Evolutionary conservation across 1,140 invertebrate species (phyloP).

Genomic region (Bradynema listronoti): DNA sequence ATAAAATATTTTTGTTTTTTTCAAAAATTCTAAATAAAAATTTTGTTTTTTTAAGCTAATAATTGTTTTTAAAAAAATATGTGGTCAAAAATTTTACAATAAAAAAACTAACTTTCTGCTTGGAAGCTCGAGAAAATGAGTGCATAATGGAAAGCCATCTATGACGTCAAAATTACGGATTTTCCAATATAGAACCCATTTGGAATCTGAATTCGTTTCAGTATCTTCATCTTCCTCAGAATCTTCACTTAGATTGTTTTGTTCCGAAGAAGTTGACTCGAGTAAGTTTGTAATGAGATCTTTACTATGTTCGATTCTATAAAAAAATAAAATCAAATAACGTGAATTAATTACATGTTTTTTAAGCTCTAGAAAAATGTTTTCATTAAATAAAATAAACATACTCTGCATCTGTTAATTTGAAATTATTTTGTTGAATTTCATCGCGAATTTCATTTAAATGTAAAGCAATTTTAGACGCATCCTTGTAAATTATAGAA

Average conservation of each 20-base stretch:
- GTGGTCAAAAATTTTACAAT: neutral
- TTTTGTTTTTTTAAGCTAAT: too few species aligned
- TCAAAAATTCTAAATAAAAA: too few species aligned
- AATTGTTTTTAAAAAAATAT: too few species aligned
- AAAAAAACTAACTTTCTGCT: slow-evolving; percentile 63
- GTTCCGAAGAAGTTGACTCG: slow-evolving; percentile 63
- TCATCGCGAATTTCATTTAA: neutral
- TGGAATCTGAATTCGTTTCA: slow-evolving; percentile 65
- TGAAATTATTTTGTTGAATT: slow-evolving; percentile 9
- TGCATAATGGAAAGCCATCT: slow-evolving; percentile 70
- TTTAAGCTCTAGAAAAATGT: too few species aligned
- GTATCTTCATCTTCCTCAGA: slow-evolving; percentile 55
- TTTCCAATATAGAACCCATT: slow-evolving; percentile 66
- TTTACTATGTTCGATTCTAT: slow-evolving; percentile 39
- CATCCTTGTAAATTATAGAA: slow-evolving; percentile 81
- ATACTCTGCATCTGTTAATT: slow-evolving; percentile 5
- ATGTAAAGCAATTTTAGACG: slow-evolving; percentile 9
- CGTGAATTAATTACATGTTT: slow-evolving; percentile 14
- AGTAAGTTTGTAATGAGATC: slow-evolving; percentile 64
- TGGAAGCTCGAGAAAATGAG: slow-evolving; percentile 85
- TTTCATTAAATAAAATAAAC: too few species aligned
- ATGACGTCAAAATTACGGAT: slow-evolving; percentile 70
- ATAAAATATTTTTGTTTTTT: too few species aligned
- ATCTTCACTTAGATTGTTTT: slow-evolving; percentile 59
- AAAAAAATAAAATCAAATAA: slow-evolving; percentile 11